Evolutionary conservation across 1,140 invertebrate genomes (phyloP), one percentile per base, ranked within the genome.

Genomic region (Telenomus remus): DNA sequence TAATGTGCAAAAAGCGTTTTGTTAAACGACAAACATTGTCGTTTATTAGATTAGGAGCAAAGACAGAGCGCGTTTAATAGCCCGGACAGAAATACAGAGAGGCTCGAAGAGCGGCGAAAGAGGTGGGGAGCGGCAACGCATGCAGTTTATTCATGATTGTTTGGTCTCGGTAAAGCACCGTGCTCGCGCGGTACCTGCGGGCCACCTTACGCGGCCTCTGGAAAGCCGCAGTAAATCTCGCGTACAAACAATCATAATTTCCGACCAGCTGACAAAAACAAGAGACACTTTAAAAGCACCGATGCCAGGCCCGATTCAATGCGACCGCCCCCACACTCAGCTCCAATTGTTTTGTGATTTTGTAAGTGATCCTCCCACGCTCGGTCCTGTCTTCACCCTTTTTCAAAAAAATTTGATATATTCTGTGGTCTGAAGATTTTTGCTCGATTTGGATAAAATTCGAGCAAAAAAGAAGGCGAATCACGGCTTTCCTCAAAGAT

Each of bases 181-280:
- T 66, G 55, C 51, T 60, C 54, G n/a, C 55, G 50, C 46, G 53
- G 61, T 76, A 71, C 50, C 74, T 66, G 53, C 64, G 59, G 64
- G 56, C 70, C 75, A 73, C 75, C 66, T 74, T 78, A 59, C 54
- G 13, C 49, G 54, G 63, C 66, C 71, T 71, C 65, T 65, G 37
- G 54, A 66, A 75, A 76, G 57, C 71, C 65, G 83, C 80, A 82
- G 84, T 87, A 86, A 87, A 87, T 86, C 82, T 84, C 79, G 70
- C 80, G 82, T 82, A 87, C 86, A 86, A 87, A 87, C 83, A 87
- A 86, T 86, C 85, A 86, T 87, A 87, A 87, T 87, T 86, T 84
- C 82, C 83, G 81, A 84, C 82, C 82, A 86, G 81, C 81, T 79
- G 85, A 86, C 84, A 84, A 86, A 85, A 85, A 82, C 80, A 81